Evolutionary conservation across 1,140 invertebrate genomes (phyloP).

Genomic region (Alviniconcha marisindica): DNA sequence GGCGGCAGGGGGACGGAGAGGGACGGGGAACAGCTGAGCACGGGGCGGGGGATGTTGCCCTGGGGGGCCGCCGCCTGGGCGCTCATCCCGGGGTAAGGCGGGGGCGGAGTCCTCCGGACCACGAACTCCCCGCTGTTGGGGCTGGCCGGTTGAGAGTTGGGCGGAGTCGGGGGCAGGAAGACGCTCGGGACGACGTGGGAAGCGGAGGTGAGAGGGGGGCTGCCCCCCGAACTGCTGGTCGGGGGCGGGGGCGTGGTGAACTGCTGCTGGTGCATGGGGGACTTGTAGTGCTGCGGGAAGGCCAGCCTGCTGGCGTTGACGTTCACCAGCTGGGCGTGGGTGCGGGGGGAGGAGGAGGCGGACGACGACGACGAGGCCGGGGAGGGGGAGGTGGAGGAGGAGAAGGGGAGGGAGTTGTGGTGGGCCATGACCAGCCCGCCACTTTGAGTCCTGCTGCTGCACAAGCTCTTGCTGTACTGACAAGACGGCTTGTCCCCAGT

Average conservation of each 20-base stretch:
- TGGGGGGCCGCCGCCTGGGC: slow-evolving; percentile 39
- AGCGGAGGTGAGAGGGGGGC: slow-evolving; percentile 26
- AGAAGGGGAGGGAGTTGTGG: neutral
- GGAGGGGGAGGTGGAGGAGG: slow-evolving; percentile 1
- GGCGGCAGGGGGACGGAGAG: slow-evolving; percentile 47
- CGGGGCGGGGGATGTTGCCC: slow-evolving; percentile 45
- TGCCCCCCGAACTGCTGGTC: neutral
- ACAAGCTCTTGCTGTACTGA: slow-evolving; percentile 56
- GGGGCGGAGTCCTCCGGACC: slow-evolving; percentile 67
- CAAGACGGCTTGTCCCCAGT: slow-evolving; percentile 63
- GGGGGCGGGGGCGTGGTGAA: slow-evolving; percentile 27
- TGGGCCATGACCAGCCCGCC: neutral
- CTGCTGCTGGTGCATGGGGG: slow-evolving; percentile 25
- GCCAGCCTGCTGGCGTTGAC: too few species aligned
- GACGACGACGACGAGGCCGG: too few species aligned
- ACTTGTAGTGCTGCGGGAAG: too few species aligned
- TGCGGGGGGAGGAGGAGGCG: too few species aligned
- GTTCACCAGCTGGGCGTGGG: too few species aligned
- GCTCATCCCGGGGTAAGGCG: slow-evolving; percentile 68
- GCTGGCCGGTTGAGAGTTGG: slow-evolving; percentile 70
- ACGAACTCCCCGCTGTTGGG: slow-evolving; percentile 60
- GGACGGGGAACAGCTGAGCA: slow-evolving; percentile 49
- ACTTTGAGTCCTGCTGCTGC: slow-evolving; percentile 40
- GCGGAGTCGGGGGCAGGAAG: slow-evolving; percentile 69
- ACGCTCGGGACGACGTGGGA: slow-evolving; percentile 64